Base-by-base conservation (phyloP, 2,888 invertebrate genomes). In the Pantelozetes paolii region DNA sequence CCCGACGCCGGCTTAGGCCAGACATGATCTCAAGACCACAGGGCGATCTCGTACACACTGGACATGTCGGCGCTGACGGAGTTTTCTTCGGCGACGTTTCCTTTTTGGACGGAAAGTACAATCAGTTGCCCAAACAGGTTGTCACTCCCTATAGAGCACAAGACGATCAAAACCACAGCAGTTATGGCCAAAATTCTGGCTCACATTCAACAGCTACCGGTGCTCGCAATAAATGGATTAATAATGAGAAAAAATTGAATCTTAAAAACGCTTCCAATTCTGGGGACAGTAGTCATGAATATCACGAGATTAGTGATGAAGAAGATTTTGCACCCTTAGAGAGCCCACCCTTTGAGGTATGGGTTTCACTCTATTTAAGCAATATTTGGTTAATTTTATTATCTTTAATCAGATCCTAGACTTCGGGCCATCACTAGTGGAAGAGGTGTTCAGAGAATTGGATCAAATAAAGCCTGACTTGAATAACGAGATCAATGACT, bases 1-100 rank as follows among this genome's bases (percentile, higher is more conserved):
- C 50, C 3, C 48, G 81, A 54, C 75, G 86, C 80, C 89, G 89
- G 78, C 85, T 94, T 73, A 87, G 90, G 75, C 89, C 92, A 11
- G 91, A 91, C 82, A 94, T 96, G 95, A 99, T 98, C 80, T 95
- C 96, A 69, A 89, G 91, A 76, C 98, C 99, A 0, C 95, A 97
- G 70, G 95, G 94, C 50, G 97, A 98, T 82, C 88, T 98, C 26
- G 92, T 95, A 80, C 99, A 99, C 82, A 98, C 95, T 0, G 89
- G 89, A 11, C 99, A 99, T 82, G 94, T 99, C 15, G 98, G 98
- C 0, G 86, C 95, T 59, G 98, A 99, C 82, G 98, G 98, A 0
- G 94, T 94, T 36, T 92, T 92, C 81, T 99, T 99, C 83, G 98
- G 98, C 1, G 95, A 99, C 82, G 89, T 99, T 59, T 87, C 88